These are phyloP conservation scores for Acyrthosiphon pisum DNA, from an alignment of 1,140 invertebrate genomes.

Conservation along the genomic window DNA sequence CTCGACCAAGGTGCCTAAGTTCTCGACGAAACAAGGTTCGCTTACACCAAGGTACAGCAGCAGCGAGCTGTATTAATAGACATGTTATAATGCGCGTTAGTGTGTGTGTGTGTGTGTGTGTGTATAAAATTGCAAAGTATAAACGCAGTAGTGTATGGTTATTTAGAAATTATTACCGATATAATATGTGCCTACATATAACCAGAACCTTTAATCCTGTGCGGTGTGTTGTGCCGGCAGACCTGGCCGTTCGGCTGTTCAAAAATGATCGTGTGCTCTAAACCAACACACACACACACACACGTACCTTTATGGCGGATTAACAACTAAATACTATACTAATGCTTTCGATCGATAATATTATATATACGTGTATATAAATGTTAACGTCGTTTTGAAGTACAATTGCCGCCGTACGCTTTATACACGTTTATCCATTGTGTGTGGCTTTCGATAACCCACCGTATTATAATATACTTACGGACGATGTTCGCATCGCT, in stretches of 20 bases:
- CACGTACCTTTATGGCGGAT: neutral
- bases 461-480: constrained; percentile 5
- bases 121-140: neutral
- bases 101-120: too few species aligned
- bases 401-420: neutral
- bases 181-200: neutral
- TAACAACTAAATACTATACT: neutral
- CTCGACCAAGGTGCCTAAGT: neutral
- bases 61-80: neutral
- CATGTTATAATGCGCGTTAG: neutral
- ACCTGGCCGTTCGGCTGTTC: neutral
- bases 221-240: neutral
- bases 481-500: neutral
- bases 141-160: neutral
- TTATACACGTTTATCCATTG: neutral
- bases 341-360: neutral
- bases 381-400: neutral
- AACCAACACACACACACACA: neutral
- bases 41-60: neutral
- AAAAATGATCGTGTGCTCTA: neutral
- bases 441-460: neutral
- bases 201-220: neutral
- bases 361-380: neutral
- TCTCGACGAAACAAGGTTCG: neutral
- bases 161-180: neutral